A percentile compares a stretch with the other conserved stretches of the same genome.
Evolutionary conservation across 1,140 invertebrate species (phyloP).

Genomic region (Drosophila mojavensis): DNA sequence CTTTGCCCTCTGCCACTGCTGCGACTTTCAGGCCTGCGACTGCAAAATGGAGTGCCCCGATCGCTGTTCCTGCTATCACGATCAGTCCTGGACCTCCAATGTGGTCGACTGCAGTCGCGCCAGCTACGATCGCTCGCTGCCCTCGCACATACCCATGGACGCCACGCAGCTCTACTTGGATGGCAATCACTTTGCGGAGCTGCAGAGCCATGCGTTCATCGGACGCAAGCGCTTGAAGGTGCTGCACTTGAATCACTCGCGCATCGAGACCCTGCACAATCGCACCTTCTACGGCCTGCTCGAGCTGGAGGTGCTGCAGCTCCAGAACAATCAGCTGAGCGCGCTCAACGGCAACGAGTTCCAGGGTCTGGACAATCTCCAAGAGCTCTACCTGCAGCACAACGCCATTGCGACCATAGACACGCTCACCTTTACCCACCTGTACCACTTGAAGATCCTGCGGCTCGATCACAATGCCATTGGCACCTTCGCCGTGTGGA

Average conservation of each 20-base stretch:
- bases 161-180: slow-evolving; percentile 95
- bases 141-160: slow-evolving; percentile 95
- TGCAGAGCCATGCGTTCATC: slow-evolving; percentile 94
- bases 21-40: slow-evolving; percentile 96
- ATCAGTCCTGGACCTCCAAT: slow-evolving; percentile 96
- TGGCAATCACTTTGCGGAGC: slow-evolving; percentile 91
- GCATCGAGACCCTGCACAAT: slow-evolving; percentile 94
- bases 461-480: slow-evolving; percentile 92
- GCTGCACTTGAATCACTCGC: slow-evolving; percentile 93
- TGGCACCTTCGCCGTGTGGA: slow-evolving; percentile 90
- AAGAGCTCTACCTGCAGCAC: slow-evolving; percentile 93
- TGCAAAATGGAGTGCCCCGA: slow-evolving; percentile 97
- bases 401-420: slow-evolving; percentile 90
- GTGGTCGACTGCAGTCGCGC: slow-evolving; percentile 94
- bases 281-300: slow-evolving; percentile 94
- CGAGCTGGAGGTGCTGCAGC: slow-evolving; percentile 91
- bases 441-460: slow-evolving; percentile 89
- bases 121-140: slow-evolving; percentile 89
- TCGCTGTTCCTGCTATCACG: slow-evolving; percentile 96
- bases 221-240: slow-evolving; percentile 93
- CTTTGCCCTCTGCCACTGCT: slow-evolving; percentile 95
- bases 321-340: slow-evolving; percentile 91
- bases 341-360: slow-evolving; percentile 94
- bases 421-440: slow-evolving; percentile 90
- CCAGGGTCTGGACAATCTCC: slow-evolving; percentile 89